Evolutionary conservation across 2,113 vertebrate species (phyloP), one percentile per base, ranked within the genome.

Genomic region (Terrapene triunguis): DNA sequence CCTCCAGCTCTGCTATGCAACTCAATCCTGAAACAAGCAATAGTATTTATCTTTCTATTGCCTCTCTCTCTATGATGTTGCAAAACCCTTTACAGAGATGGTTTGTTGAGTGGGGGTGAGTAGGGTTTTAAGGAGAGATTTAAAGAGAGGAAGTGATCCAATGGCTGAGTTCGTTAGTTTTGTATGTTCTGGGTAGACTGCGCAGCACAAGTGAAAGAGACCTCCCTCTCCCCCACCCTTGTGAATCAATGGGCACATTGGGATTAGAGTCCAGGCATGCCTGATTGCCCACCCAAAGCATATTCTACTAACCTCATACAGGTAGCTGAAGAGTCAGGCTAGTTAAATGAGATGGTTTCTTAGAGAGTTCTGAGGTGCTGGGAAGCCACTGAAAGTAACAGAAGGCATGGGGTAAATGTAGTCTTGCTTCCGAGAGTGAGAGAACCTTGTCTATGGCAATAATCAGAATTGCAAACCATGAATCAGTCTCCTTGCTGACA

Each of bases 201-300:
- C 0, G 87, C 72, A 53, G 27, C 42, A 38, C 44, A n/a, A 88
- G 74, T 59, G 12, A 50, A 10, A 50, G 14, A 17, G 51, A 85
- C 50, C 24, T 10, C 6, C 87, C 87, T 76, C 50, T 87, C 16
- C 38, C 88, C 44, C 1, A 44, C 76, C 35, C 55, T 47, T 42
- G 48, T 24, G 12, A 76, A 7, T 93, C 16, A 44, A 4, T 59
- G 22, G 35, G 9, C 1, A 2, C 89, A 47, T 16, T 79, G 59
- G 29, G 27, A 51, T 8, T 87, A 51, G 87, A 93, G 72, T 72
- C n/a, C 55, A 91, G 81, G 80, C 69, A 48, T 25, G 62, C 5
- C 12, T 84, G 29, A 7, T 74, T n/a, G 10, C 13, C 38, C n/a
- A 19, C 24, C 69, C 42, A 69, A 62, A 13, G 10, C 27, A 25